Evolutionary conservation across 2,797 vertebrate species (phyloP).

Genomic region (Gambusia yucatana): DNA sequence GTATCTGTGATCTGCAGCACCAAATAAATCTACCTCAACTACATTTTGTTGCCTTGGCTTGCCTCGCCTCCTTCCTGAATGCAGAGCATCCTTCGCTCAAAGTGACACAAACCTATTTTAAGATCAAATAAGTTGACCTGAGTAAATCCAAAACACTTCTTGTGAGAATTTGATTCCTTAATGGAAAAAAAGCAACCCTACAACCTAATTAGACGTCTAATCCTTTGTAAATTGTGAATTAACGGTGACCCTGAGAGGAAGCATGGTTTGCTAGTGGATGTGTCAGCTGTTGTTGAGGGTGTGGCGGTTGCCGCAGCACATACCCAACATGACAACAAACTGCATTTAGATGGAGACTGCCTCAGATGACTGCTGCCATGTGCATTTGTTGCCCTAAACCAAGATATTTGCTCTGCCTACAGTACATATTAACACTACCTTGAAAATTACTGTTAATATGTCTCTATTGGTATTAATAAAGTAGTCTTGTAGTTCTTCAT

Average conservation of each 20-base stretch:
- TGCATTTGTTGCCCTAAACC: neutral
- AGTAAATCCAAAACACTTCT: neutral
- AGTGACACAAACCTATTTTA: neutral
- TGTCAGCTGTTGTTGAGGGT: slow-evolving; percentile 21
- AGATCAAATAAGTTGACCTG: neutral
- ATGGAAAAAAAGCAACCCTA: neutral
- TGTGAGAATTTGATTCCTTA: neutral
- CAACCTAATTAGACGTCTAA: neutral
- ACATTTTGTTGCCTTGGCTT: too few relatives aligned
- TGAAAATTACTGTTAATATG: neutral
- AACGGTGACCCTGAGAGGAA: slow-evolving; percentile 7
- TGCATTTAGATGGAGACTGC: neutral
- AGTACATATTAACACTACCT: neutral
- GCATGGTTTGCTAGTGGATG: slow-evolving; percentile 27
- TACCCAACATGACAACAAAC: neutral
- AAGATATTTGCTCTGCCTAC: neutral
- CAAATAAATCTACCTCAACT: too few relatives aligned
- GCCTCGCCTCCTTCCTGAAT: too few relatives aligned
- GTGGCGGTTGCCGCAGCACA: slow-evolving; percentile 9
- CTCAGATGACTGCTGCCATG: neutral
- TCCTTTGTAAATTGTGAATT: neutral
- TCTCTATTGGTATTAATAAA: too few relatives aligned
- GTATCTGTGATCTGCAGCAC: too few relatives aligned
- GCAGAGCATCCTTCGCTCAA: too few relatives aligned
- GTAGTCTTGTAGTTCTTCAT: neutral